These are phyloP conservation scores for Sitta carolinensis DNA, from an alignment of 2,797 vertebrate genomes.

Conservation along the genomic window DNA sequence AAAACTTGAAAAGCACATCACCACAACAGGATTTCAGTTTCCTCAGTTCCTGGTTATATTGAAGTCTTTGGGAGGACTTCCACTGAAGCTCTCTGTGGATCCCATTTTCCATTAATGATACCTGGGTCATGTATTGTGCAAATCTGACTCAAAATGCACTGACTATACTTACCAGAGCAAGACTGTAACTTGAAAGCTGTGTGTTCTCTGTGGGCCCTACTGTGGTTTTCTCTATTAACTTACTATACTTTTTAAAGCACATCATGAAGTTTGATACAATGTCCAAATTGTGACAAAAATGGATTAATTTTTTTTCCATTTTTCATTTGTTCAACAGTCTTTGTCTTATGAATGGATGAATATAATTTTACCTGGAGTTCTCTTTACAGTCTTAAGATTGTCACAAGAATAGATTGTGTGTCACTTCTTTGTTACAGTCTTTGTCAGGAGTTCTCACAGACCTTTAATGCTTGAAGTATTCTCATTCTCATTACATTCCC, in stretches of 20 bases:
- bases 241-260: neutral
- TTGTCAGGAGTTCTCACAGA: constrained; percentile 67
- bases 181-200: neutral
- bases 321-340: constrained; percentile 60
- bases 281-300: constrained; percentile 14
- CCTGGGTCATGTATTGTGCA: neutral
- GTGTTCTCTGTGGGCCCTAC: neutral
- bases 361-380: constrained; percentile 60
- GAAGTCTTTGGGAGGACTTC: neutral
- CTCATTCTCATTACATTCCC: constrained; percentile 73
- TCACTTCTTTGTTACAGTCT: constrained; percentile 64
- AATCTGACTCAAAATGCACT: neutral
- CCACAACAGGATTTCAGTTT: neutral
- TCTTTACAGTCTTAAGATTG: constrained; percentile 60
- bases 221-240: neutral
- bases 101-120: neutral
- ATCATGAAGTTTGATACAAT: constrained; percentile 10
- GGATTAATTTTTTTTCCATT: constrained; percentile 46
- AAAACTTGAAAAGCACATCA: no score
- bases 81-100: neutral
- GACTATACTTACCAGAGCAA: neutral
- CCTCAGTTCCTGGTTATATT: neutral
- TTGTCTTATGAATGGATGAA: constrained; percentile 59
- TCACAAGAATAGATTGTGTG: constrained; percentile 62
- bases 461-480: constrained; percentile 72